Evolutionary conservation across 2,888 invertebrate genomes (phyloP).

Genomic region (Ecdyonurus torrentis): DNA sequence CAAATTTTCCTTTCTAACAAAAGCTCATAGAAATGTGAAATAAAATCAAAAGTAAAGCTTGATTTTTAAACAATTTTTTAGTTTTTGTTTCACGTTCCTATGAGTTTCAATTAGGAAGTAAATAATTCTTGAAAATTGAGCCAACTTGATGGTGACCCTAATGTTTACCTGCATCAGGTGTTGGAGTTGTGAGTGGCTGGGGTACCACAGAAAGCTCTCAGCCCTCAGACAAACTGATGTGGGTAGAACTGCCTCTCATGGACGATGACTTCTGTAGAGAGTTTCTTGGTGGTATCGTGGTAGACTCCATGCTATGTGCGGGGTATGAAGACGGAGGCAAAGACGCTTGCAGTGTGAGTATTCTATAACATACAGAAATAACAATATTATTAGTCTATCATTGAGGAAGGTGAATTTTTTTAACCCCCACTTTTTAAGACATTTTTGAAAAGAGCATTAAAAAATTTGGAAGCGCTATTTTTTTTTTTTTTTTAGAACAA

Average conservation of each 20-base stretch:
- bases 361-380: neutral
- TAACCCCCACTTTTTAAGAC: too few species aligned
- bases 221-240: neutral
- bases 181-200: neutral
- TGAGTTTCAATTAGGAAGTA: too few species aligned
- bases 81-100: too few species aligned
- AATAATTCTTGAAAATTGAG: too few species aligned
- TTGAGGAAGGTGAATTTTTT: neutral
- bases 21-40: too few species aligned
- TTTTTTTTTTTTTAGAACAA: too few species aligned
- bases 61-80: too few species aligned
- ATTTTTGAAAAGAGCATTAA: too few species aligned
- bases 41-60: too few species aligned
- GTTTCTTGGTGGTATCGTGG: slow-evolving; percentile 60
- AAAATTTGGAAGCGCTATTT: too few species aligned
- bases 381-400: neutral
- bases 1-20: too few species aligned
- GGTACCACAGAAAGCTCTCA: neutral
- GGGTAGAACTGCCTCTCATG: neutral
- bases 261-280: slow-evolving; percentile 22
- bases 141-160: neutral
- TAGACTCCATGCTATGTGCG: slow-evolving; percentile 78
- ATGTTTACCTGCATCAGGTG: neutral
- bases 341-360: slow-evolving; percentile 45
- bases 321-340: slow-evolving; percentile 74